phyloP scores from a whole-genome alignment of 2,888 invertebrate species.

The Dysmachus trigonus region DNA sequence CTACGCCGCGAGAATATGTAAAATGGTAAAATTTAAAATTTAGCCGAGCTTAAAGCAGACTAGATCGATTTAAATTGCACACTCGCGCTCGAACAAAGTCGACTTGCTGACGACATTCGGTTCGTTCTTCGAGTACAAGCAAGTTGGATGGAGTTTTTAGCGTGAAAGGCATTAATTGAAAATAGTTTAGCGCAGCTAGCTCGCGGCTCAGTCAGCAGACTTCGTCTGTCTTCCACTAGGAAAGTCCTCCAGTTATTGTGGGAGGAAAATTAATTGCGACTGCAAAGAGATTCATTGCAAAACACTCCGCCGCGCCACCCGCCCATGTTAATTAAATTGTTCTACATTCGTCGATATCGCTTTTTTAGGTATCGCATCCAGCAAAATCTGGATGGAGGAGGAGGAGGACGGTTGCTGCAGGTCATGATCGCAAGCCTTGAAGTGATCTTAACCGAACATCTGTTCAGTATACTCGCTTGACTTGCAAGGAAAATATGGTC shows the following conservation, averaged over 20 bases:
- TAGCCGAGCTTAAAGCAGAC: background rate
- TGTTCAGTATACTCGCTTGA: background rate
- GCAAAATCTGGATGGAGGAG: background rate
- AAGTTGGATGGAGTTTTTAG: background rate
- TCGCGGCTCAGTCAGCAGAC: background rate
- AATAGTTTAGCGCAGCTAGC: background rate
- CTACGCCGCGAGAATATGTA: background rate
- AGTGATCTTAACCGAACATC: background rate
- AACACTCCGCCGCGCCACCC: background rate
- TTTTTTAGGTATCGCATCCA: conserved; percentile 5
- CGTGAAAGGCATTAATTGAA: conserved; percentile 1
- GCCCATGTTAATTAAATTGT: conserved; percentile 25
- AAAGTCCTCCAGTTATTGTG: background rate
- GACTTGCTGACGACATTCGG: background rate
- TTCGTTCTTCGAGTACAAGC: background rate
- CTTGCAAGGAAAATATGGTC: background rate
- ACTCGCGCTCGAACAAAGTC: background rate
- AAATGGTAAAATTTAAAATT: background rate
- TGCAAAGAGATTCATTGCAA: conserved; percentile 6
- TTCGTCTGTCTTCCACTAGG: background rate
- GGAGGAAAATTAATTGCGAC: conserved; percentile 23
- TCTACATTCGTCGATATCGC: background rate
- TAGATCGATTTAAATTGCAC: background rate
- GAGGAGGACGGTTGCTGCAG: background rate
- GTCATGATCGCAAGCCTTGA: background rate